Evolutionary conservation across 2,797 vertebrate species (phyloP), one percentile per base, ranked within the genome.

Genomic region (Ctenochaetus hawaiiensis): DNA sequence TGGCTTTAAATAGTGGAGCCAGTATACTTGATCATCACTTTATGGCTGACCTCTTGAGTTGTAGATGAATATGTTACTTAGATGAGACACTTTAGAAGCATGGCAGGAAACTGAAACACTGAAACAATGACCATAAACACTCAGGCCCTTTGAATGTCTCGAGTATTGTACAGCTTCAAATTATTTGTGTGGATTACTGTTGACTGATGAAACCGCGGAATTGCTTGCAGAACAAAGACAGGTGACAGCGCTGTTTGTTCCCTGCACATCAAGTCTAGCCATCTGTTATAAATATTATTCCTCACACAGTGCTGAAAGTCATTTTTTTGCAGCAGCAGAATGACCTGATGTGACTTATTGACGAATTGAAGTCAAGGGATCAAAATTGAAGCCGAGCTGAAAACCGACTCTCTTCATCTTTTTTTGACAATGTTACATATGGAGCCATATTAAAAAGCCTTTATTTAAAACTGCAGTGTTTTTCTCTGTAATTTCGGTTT

Each of bases 1-100:
- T 90, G 84, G 72, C 81, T 91, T 89, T 61, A 83, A 85, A 89
- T 65, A 87, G 82, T 67, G 82, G 65, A 91, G 80, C 64, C 64
- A 44, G 54, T 77, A 30, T 65, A 81, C 77, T 82, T 85, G 77
- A 92, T 87, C 78, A 72, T 86, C 61, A 68, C 81, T 88, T 86
- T 88, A 87, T 75, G 59, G 48, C 64, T 51, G 56, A 54, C 58
- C 44, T 78, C 58, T 78, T 75, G 20, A 48, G 61, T 54, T 74
- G 37, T 18, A 53, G 61, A 89, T 83, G 64, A 81, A 85, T 75
- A 86, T 80, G 72, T 80, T 70, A 63, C 66, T 57, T 67, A 26
- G 58, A 90, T 73, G 47, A 72, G 56, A 80, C 58, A 54, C 62
- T 83, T 78, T 57, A 20, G 17, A 57, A 26, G 20, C 57, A 39